Evolutionary conservation across 2,888 invertebrate genomes (phyloP), one percentile per base, ranked within the genome.

Genomic region (Galerucella calmariensis): DNA sequence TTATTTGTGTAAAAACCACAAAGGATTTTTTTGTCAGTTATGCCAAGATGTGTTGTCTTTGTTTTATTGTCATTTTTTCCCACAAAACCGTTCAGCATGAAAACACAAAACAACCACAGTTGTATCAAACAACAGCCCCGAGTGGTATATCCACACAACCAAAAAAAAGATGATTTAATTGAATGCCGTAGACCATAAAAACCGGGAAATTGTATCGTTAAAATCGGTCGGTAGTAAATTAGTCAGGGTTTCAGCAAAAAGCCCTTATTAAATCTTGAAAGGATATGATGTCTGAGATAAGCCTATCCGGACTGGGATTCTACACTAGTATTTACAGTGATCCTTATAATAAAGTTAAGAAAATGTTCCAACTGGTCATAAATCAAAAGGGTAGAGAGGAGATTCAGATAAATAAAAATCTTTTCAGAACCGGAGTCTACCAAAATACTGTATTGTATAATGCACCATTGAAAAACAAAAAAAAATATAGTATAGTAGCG

Each of bases 261-360:
- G 66, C 79, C 56, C 77, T 81, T 79, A 81, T 81, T 80, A 81
- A 80, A 81, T 81, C 80, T 78, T 77, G 77, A 73, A 72, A 74
- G 79, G 75, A 79, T 77, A 69, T 77, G 79, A 79, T 75, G 79
- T 79, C 79, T 77, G 58, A 79, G 79, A 79, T 80, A 79, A 80
- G 81, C 74, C 80, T 72, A 67, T 71, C 74, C 76, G 74, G 72
- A 44, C 67, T 20, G 72, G 74, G 74, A 73, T 65, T 69, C 59
- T 62, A 68, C 72, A 73, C 71, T 72, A 75, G 78, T 78, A 79
- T 81, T 81, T 82, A 80, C 81, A 77, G 80, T 83, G 82, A 82
- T 83, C 83, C 83, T 80, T 77, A 81, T 83, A 83, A 83, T 84
- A 83, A 83, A 83, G 82, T 82, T 80, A 79, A 80, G 79, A 81